These are phyloP conservation scores for Morpho achilles DNA, from an alignment of 2,888 invertebrate species.

Conservation along the genomic window DNA sequence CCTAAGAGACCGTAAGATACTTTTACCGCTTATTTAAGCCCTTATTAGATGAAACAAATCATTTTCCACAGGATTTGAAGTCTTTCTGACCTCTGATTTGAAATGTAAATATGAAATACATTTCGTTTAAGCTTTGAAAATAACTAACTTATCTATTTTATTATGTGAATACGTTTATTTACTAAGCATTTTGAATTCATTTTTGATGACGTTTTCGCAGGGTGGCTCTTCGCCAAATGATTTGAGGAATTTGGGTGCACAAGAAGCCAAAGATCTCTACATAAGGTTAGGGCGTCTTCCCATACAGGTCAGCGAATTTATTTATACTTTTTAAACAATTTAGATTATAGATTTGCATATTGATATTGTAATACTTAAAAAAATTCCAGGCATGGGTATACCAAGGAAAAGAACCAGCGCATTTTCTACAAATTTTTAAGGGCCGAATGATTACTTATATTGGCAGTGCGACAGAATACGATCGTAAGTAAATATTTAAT, in stretches of 20 bases:
- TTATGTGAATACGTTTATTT: too few species aligned
- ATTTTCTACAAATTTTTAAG: slow-evolving; percentile 93
- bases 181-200: neutral
- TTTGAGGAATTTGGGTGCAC: slow-evolving; percentile 85
- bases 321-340: neutral
- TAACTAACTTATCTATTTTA: too few species aligned
- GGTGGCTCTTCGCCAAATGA: slow-evolving; percentile 87
- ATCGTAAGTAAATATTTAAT: slow-evolving; percentile 70
- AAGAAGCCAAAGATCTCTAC: slow-evolving; percentile 79
- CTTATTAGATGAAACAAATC: too few species aligned
- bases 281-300: slow-evolving; percentile 70
- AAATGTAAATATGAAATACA: too few species aligned
- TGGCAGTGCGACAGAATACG: slow-evolving; percentile 82
- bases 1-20: too few species aligned
- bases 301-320: slow-evolving; percentile 53
- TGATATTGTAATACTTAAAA: neutral
- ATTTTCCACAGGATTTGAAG: neutral
- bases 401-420: slow-evolving; percentile 94
- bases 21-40: too few species aligned
- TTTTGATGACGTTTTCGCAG: slow-evolving; percentile 55
- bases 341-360: too few species aligned
- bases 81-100: too few species aligned
- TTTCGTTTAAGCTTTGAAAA: too few species aligned
- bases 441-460: slow-evolving; percentile 89
- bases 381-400: slow-evolving; percentile 83